Percentiles rank a stretch among this genome's conserved stretches.
phyloP scores from a whole-genome alignment of 2,113 vertebrate genomes.

The Equus quagga region DNA sequence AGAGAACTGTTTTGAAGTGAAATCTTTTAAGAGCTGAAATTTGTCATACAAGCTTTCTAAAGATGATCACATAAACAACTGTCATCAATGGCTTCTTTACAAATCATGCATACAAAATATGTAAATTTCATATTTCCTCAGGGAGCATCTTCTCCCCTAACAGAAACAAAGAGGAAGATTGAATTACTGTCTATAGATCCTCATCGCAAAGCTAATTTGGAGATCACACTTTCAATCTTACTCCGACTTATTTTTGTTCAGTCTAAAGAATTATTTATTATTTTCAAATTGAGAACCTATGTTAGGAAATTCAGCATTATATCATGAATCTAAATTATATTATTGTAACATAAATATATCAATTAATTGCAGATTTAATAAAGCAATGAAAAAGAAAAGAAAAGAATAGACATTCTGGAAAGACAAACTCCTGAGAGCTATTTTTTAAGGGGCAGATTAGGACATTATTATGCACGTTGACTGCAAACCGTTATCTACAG shows the following conservation, averaged over 20 bases:
- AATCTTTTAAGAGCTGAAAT: not conserved
- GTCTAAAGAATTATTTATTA: not conserved
- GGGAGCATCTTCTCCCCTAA: not conserved
- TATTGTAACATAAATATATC: slow-evolving; percentile 18
- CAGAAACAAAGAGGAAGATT: not conserved
- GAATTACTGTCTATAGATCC: not conserved
- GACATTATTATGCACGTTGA: not conserved
- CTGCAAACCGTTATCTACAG: not conserved
- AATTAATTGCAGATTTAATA: slow-evolving; percentile 35
- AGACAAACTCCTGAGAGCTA: not conserved
- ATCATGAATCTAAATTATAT: slow-evolving; percentile 31
- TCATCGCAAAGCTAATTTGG: slow-evolving; percentile 22
- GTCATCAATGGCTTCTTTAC: not conserved
- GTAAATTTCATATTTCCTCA: not conserved
- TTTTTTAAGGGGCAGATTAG: not conserved
- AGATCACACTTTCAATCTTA: slow-evolving; percentile 28
- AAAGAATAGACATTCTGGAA: not conserved
- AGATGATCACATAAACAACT: not conserved
- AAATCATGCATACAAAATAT: not conserved
- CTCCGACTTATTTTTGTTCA: slow-evolving; percentile 20
- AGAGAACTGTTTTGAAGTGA: not conserved
- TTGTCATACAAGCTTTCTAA: not conserved
- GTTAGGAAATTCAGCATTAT: slow-evolving; percentile 23
- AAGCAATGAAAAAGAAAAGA: not conserved
- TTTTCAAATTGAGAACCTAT: slow-evolving; percentile 28